These are phyloP conservation scores for Thumatha senex DNA, from an alignment of 2,888 invertebrate species.

Conservation along the genomic window DNA sequence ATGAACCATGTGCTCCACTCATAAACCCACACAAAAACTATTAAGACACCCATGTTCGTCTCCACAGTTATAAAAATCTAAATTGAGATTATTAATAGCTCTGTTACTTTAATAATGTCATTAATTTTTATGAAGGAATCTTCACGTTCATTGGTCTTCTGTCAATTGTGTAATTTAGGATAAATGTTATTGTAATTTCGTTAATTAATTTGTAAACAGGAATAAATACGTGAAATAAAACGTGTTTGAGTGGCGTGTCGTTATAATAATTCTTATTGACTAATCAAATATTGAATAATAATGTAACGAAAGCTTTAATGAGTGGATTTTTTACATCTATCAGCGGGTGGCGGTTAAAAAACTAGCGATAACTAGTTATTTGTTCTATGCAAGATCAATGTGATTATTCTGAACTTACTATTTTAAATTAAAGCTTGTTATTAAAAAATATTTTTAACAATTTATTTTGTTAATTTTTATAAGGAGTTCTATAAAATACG, in stretches of 20 bases:
- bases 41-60: constrained; percentile 52
- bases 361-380: too few species aligned
- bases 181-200: constrained; percentile 23
- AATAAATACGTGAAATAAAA: constrained; percentile 28
- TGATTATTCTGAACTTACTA: too few species aligned
- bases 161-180: constrained; percentile 25
- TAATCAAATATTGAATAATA: neutral
- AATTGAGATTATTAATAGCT: constrained; percentile 66
- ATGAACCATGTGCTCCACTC: constrained; percentile 70
- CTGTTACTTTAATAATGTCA: constrained; percentile 54
- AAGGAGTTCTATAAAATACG: too few species aligned
- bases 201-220: constrained; percentile 25
- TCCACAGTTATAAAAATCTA: constrained; percentile 58
- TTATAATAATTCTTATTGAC: constrained; percentile 1
- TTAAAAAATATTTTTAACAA: too few species aligned
- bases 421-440: too few species aligned
- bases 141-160: constrained; percentile 21
- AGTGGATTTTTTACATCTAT: too few species aligned
- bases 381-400: too few species aligned
- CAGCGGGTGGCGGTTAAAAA: too few species aligned
- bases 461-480: too few species aligned
- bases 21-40: constrained; percentile 61
- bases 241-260: constrained; percentile 2
- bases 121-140: constrained; percentile 29
- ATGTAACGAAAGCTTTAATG: neutral